phyloP scores from a whole-genome alignment of 2,113 vertebrate genomes.

The Piliocolobus tephrosceles region DNA sequence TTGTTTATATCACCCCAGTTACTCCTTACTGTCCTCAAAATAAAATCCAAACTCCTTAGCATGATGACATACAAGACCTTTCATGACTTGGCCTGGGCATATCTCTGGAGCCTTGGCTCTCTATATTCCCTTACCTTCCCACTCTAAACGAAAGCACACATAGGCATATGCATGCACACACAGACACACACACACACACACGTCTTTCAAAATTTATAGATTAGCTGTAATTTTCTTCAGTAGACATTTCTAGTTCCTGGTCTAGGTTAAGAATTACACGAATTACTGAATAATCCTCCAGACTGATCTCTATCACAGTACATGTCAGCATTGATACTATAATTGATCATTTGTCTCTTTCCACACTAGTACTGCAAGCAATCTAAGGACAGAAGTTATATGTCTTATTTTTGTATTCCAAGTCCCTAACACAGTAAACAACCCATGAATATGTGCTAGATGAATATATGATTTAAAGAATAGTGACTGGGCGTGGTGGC shows the following conservation, averaged over 20 bases:
- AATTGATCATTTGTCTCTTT: neutral
- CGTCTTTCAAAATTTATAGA: neutral
- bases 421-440: neutral
- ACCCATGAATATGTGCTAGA: neutral
- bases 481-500: too few species aligned
- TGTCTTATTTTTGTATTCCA: conserved; percentile 4
- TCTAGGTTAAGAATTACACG: conserved; percentile 19
- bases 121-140: neutral
- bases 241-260: neutral
- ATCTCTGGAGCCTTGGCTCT: neutral
- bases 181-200: neutral
- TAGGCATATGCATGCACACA: too few species aligned
- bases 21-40: conserved; percentile 8
- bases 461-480: neutral
- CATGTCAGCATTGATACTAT: neutral
- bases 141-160: neutral
- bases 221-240: neutral
- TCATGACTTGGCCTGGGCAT: neutral
- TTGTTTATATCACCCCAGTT: neutral
- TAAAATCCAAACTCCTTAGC: conserved; percentile 33
- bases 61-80: neutral
- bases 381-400: neutral
- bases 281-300: conserved; percentile 6
- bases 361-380: neutral
- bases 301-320: neutral